A percentile compares a stretch with the other conserved stretches of the same genome.
Conservation (phyloP, 1,140 invertebrate genomes). For the Danaus melanippus region DNA sequence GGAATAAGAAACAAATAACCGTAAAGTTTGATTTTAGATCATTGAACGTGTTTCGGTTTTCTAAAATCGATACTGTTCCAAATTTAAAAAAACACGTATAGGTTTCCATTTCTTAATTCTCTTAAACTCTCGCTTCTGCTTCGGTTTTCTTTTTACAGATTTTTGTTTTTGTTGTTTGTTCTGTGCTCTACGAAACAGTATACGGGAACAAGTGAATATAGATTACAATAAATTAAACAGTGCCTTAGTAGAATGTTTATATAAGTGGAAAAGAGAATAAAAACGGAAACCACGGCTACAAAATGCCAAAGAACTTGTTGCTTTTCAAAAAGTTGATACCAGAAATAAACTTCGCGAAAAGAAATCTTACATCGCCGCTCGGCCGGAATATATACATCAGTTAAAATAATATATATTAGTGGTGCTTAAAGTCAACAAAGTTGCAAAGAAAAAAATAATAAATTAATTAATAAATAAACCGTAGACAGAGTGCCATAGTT, state of each 20-base stretch:
- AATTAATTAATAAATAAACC: constrained; percentile 12
- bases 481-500: constrained; percentile 52
- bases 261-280: constrained; percentile 45
- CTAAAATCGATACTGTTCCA: constrained; percentile 38
- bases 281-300: constrained; percentile 57
- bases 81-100: constrained; percentile 13
- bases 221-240: constrained; percentile 53
- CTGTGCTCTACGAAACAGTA: constrained; percentile 22
- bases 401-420: constrained; percentile 36
- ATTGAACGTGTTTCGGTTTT: constrained; percentile 45
- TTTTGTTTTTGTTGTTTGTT: constrained; percentile 30
- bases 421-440: constrained; percentile 51
- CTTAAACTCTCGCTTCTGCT: constrained; percentile 54
- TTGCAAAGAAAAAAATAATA: constrained; percentile 44
- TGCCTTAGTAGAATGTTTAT: constrained; percentile 61
- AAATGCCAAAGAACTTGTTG: constrained; percentile 68
- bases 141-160: constrained; percentile 63
- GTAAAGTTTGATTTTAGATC: constrained; percentile 50
- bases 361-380: constrained; percentile 60
- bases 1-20: constrained; percentile 27
- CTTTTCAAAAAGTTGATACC: constrained; percentile 69
- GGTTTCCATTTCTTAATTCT: constrained; percentile 20
- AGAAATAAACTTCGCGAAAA: constrained; percentile 66
- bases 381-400: constrained; percentile 66
- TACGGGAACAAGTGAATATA: constrained; percentile 55